Percentiles rank a stretch among this genome's conserved stretches.
Conservation (phyloP, 1,140 invertebrate genomes). For the Drosophila nigrodunni region DNA sequence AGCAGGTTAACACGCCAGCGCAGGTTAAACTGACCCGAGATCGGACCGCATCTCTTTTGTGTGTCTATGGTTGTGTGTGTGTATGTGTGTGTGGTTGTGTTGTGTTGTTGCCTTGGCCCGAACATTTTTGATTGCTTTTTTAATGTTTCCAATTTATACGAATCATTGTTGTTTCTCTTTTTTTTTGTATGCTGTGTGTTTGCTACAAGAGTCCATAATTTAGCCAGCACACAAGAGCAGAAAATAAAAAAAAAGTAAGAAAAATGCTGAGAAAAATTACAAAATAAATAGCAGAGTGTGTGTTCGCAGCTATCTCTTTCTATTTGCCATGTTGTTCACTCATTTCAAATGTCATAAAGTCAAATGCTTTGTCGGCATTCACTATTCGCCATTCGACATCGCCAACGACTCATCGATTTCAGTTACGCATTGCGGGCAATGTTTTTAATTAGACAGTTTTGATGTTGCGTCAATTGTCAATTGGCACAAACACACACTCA, state of each 20-base stretch:
- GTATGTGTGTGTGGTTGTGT: slow-evolving; percentile 50
- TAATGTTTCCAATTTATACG: slow-evolving; percentile 83
- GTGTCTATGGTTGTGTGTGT: slow-evolving; percentile 17
- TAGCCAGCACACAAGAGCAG: slow-evolving; percentile 48
- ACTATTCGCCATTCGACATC: slow-evolving; percentile 9
- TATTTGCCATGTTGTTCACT: slow-evolving; percentile 33
- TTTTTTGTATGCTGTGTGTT: slow-evolving; percentile 29
- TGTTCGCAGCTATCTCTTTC: slow-evolving; percentile 16
- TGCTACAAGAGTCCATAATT: slow-evolving; percentile 75
- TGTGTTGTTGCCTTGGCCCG: slow-evolving; percentile 66
- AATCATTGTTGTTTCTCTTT: slow-evolving; percentile 76
- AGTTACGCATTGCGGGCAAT: slow-evolving; percentile 75
- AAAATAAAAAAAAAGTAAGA: slow-evolving; percentile 26
- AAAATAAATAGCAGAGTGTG: slow-evolving; percentile 74
- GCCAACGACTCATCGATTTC: slow-evolving; percentile 66
- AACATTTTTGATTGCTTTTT: slow-evolving; percentile 83
- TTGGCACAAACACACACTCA: slow-evolving; percentile 44
- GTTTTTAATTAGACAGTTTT: slow-evolving; percentile 81
- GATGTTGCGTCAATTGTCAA: slow-evolving; percentile 82
- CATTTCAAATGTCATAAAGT: slow-evolving; percentile 73
- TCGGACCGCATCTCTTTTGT: slow-evolving; percentile 49
- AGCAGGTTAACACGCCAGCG: slow-evolving; percentile 78
- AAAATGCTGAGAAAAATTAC: slow-evolving; percentile 75
- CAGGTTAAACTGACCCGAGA: slow-evolving; percentile 76
- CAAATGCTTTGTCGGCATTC: slow-evolving; percentile 78